Base-by-base conservation (phyloP, 2,888 invertebrate species). In the Ischnus inquisitorius region DNA sequence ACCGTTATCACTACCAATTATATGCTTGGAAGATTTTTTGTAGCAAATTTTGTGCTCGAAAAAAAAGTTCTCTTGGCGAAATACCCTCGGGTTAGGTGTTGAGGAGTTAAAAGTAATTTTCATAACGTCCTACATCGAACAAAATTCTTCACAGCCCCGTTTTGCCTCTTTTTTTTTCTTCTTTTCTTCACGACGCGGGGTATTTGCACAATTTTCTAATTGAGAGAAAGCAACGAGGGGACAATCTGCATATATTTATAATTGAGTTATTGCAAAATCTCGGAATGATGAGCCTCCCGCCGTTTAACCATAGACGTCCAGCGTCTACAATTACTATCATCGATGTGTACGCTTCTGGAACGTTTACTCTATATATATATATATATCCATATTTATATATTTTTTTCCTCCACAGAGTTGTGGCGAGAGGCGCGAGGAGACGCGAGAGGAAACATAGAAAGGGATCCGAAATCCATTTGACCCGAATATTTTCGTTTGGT, bases 401-500 rank as follows among this genome's bases (percentile, higher is more conserved):
- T 34, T 48, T 16, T 62, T 39, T 39, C n/a, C n/a, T 65, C 65
- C 12, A 75, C 51, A 43, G 76, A 69, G 72, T 19, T 65, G 62
- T 57, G 62, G 54, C 19, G 69, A 71, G 77, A 82, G 81, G 48
- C 75, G 67, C 72, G 67, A 69, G 28, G 65, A 79, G 79, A 83
- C 46, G 68, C 67, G 85, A 80, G 69, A 79, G 79, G 74, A 79
- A 81, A 82, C 78, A 83, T 87, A 86, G 88, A 89, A 88, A 88
- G 88, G 88, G 80, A 86, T 78, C 84, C 83, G 72, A 86, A 85
- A 87, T 87, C 77, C 86, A 86, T 88, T 86, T 89, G 89, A 90
- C 89, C 90, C 87, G 81, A 89, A 90, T 89, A 89, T 88, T 87
- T 87, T 84, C 79, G 75, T 84, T 87, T 77, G 85, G 72, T 80